Conservation (phyloP, 2,888 invertebrate genomes). For the Loripinus fragilis region DNA sequence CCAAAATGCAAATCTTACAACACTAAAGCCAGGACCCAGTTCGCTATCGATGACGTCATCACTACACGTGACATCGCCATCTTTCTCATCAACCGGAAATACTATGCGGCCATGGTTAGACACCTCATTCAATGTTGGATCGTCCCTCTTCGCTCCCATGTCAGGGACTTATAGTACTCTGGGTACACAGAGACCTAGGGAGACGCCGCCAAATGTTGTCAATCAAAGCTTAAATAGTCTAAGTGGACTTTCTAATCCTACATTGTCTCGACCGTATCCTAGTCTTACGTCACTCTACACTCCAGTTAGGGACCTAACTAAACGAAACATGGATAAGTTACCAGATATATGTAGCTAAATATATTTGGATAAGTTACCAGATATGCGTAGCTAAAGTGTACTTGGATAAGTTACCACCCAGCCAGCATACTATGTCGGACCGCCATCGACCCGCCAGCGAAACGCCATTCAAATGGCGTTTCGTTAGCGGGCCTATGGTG, state of each 20-base stretch:
- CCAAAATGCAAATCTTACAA: constrained; percentile 63
- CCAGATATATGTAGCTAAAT: constrained; percentile 50
- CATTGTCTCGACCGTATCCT: constrained; percentile 61
- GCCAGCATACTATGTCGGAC: too few species aligned
- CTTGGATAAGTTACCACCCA: too few species aligned
- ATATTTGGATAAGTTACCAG: too few species aligned
- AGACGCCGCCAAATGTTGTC: constrained; percentile 55
- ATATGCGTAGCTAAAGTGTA: too few species aligned
- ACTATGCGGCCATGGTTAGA: constrained; percentile 58
- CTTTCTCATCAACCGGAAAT: constrained; percentile 54
- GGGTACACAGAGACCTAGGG: constrained; percentile 56
- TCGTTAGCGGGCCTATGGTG: too few species aligned
- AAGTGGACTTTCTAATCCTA: constrained; percentile 62
- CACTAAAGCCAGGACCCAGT: constrained; percentile 56
- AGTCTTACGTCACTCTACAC: constrained; percentile 65
- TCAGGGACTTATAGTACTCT: constrained; percentile 51
- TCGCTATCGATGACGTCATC: constrained; percentile 44
- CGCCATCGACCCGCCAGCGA: too few species aligned
- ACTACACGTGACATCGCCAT: constrained; percentile 56
- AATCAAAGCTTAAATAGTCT: constrained; percentile 58
- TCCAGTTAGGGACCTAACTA: constrained; percentile 60
- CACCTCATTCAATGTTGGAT: constrained; percentile 50
- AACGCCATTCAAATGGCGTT: too few species aligned
- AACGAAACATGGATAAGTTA: constrained; percentile 53
- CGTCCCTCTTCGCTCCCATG: constrained; percentile 56